These are phyloP conservation scores for Megaceryle alcyon DNA, from an alignment of 2,797 vertebrate species.

Conservation along the genomic window DNA sequence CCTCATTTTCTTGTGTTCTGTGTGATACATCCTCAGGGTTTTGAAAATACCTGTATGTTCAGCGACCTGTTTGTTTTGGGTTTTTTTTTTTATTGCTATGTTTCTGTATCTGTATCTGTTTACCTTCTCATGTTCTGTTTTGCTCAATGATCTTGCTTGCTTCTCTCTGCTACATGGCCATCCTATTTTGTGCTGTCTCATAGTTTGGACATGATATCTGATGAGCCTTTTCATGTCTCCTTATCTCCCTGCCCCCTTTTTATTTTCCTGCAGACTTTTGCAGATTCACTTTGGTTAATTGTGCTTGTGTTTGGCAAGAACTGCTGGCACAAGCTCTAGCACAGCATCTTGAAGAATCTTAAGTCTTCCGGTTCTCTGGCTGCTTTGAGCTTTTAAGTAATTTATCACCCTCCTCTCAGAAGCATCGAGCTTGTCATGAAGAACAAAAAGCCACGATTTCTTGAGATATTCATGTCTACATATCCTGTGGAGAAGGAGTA, in stretches of 20 bases:
- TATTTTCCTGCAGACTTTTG: conserved; percentile 12
- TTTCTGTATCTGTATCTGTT: background rate
- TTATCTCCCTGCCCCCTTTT: background rate
- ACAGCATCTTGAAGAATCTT: background rate
- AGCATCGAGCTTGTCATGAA: background rate
- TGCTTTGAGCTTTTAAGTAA: conserved; percentile 40
- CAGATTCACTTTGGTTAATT: conserved; percentile 53
- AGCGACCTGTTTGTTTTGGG: background rate
- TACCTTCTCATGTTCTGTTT: background rate
- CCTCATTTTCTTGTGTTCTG: conserved; percentile 29
- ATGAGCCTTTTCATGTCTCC: background rate
- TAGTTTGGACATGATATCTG: background rate
- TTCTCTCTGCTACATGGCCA: background rate
- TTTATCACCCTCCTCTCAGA: conserved; percentile 15
- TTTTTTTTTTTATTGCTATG: background rate
- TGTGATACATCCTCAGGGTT: background rate
- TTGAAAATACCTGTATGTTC: background rate
- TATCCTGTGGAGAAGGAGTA: background rate
- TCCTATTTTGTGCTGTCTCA: background rate
- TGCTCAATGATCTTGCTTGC: background rate
- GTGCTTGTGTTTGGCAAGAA: conserved; percentile 43
- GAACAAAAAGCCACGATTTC: background rate
- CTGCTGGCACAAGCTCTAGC: conserved; percentile 17
- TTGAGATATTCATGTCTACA: background rate
- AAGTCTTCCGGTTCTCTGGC: background rate